Evolutionary conservation across 2,797 vertebrate species (phyloP).

Genomic region (Botia kubotai): DNA sequence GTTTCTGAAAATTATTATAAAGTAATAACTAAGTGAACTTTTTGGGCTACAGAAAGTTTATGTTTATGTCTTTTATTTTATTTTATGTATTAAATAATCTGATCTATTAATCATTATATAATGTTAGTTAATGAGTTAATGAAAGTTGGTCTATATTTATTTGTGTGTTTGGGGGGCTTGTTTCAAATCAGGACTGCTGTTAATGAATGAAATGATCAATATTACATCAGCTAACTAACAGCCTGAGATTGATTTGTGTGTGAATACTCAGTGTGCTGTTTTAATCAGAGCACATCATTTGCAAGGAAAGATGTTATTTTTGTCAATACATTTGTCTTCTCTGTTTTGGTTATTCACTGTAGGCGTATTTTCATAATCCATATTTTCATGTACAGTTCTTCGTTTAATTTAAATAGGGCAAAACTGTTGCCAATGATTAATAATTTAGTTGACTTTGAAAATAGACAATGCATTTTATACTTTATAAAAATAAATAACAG

Average conservation of each 20-base stretch:
- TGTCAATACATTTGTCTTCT: not conserved
- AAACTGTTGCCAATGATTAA: too few relatives aligned
- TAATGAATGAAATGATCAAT: slow-evolving; percentile 63
- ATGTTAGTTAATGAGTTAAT: not conserved
- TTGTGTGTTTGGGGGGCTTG: not conserved
- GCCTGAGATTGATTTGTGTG: slow-evolving; percentile 70
- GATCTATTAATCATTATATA: not conserved
- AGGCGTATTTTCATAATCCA: not conserved
- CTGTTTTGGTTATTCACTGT: not conserved
- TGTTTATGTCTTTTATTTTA: too few relatives aligned
- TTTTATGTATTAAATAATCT: too few relatives aligned
- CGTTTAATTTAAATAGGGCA: not conserved
- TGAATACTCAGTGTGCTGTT: slow-evolving; percentile 66
- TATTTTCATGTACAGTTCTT: too few relatives aligned
- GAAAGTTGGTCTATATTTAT: not conserved
- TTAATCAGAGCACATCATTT: not conserved
- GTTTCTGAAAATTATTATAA: too few relatives aligned
- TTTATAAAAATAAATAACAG: too few relatives aligned
- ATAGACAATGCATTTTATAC: too few relatives aligned
- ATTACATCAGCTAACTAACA: slow-evolving; percentile 38
- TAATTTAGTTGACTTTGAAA: too few relatives aligned
- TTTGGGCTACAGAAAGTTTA: too few relatives aligned
- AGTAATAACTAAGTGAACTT: too few relatives aligned
- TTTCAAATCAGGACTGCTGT: slow-evolving; percentile 18
- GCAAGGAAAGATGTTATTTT: slow-evolving; percentile 5